Evolutionary conservation across 2,888 invertebrate genomes (phyloP).

Genomic region (Oscheius sp.): DNA sequence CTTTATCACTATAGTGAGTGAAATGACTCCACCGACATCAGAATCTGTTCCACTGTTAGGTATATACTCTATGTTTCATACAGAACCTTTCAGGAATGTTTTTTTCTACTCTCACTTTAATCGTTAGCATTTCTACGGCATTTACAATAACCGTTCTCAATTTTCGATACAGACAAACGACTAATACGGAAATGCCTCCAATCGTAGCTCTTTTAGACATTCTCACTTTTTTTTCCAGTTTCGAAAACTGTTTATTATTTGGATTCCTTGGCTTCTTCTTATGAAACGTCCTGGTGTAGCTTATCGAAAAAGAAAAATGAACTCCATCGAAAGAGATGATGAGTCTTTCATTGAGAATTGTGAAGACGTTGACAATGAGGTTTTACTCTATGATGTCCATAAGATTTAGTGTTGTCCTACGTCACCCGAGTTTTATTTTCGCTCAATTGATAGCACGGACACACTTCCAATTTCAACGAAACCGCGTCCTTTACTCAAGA

Average conservation of each 20-base stretch:
- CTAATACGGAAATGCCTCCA: slow-evolving; percentile 56
- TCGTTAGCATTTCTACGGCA: slow-evolving; percentile 59
- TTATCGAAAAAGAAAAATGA: slow-evolving; percentile 38
- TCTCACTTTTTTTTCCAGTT: slow-evolving; percentile 39
- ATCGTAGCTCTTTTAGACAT: slow-evolving; percentile 13
- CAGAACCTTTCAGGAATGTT: slow-evolving; percentile 51
- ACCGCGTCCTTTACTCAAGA: slow-evolving; percentile 48
- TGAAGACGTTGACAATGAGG: slow-evolving; percentile 35
- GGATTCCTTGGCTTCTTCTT: slow-evolving; percentile 62
- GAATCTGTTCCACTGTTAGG: slow-evolving; percentile 59
- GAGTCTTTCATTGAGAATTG: slow-evolving; percentile 42
- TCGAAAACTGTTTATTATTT: slow-evolving; percentile 57
- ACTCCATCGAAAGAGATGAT: slow-evolving; percentile 37
- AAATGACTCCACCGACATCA: slow-evolving; percentile 98
- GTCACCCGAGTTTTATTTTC: slow-evolving; percentile 28
- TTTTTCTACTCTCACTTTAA: slow-evolving; percentile 59
- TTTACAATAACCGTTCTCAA: slow-evolving; percentile 63
- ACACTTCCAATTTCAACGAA: slow-evolving; percentile 37
- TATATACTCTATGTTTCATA: slow-evolving; percentile 2
- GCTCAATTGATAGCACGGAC: slow-evolving; percentile 45
- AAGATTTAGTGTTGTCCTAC: slow-evolving; percentile 38
- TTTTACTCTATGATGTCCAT: background rate
- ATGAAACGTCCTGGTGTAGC: slow-evolving; percentile 58
- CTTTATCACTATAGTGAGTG: slow-evolving; percentile 95
- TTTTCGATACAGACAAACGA: slow-evolving; percentile 59